Conservation (phyloP, 2,888 invertebrate species). For the Aspidapion aeneum region DNA sequence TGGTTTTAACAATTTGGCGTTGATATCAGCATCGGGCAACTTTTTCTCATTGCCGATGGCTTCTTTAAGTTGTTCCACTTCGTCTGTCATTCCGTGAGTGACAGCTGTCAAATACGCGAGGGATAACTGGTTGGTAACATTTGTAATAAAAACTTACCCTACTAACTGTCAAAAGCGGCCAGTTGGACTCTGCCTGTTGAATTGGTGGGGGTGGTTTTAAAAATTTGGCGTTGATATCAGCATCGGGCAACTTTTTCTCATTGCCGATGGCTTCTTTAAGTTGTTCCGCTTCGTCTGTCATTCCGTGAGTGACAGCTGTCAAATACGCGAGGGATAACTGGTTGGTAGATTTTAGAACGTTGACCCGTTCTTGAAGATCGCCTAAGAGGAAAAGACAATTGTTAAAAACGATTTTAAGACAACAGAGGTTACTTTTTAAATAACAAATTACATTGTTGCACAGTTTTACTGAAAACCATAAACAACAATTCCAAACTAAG, state of each 20-base stretch:
- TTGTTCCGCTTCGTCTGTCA: constrained; percentile 73
- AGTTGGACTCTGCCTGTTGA: constrained; percentile 89
- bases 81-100: constrained; percentile 82
- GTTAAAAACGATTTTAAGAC: constrained; percentile 3
- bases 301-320: constrained; percentile 90
- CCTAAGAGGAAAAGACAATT: constrained; percentile 58
- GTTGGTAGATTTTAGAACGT: constrained; percentile 72
- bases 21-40: constrained; percentile 69
- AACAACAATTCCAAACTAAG: no score
- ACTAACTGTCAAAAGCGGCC: constrained; percentile 93
- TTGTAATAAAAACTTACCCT: constrained; percentile 55
- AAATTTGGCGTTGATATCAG: constrained; percentile 71
- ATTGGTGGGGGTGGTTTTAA: constrained; percentile 89
- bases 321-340: constrained; percentile 85
- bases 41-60: constrained; percentile 53
- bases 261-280: constrained; percentile 61
- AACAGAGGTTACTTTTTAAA: constrained; percentile 1
- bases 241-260: constrained; percentile 57
- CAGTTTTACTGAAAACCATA: no score
- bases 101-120: constrained; percentile 93
- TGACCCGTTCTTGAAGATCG: constrained; percentile 85
- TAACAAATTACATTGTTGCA: no score
- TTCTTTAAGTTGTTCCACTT: constrained; percentile 68
- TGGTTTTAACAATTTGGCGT: constrained; percentile 77
- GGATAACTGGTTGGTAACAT: constrained; percentile 69